A percentile compares a stretch with the other conserved stretches of the same genome.
Evolutionary conservation across 2,797 vertebrate genomes (phyloP).

Genomic region (Microhierax caerulescens): DNA sequence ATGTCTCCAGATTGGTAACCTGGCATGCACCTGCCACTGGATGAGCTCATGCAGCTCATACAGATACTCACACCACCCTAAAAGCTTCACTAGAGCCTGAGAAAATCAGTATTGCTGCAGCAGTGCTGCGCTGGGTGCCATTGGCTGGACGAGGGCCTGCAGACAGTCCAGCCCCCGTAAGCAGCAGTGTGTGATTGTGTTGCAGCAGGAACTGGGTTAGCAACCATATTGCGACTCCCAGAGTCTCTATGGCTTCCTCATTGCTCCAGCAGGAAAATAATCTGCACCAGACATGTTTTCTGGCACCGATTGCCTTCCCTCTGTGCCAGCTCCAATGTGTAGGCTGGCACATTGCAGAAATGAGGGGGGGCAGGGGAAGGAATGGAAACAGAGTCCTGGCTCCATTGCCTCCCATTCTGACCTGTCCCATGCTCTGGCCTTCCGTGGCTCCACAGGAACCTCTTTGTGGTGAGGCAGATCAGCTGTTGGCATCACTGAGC

Average conservation of each 20-base stretch:
- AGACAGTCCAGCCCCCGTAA: not conserved
- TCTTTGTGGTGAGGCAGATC: too few species aligned
- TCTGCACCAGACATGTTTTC: constrained; percentile 52
- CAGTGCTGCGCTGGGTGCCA: rapidly evolving
- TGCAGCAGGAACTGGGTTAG: not conserved
- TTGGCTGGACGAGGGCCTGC: not conserved
- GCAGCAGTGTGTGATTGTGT: not conserved
- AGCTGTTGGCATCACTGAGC: not conserved
- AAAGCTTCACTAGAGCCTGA: not conserved
- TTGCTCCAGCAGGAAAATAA: constrained; percentile 49
- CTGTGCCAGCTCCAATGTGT: constrained; percentile 52
- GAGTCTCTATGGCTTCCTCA: not conserved
- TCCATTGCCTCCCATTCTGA: not conserved
- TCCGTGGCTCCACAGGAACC: not conserved
- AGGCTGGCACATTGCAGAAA: constrained; percentile 43
- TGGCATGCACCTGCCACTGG: not conserved
- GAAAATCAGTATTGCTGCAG: not conserved
- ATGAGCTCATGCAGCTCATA: not conserved
- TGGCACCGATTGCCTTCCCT: constrained; percentile 15
- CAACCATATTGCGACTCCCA: constrained; percentile 12
- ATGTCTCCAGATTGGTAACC: not conserved
- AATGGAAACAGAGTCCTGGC: not conserved
- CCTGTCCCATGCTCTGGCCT: not conserved
- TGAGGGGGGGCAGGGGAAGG: not conserved
- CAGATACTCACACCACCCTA: rapidly evolving